A percentile compares a stretch with the other conserved stretches of the same genome.
phyloP scores from a whole-genome alignment of 2,797 vertebrate species.

The Craterocephalus amniculus region DNA sequence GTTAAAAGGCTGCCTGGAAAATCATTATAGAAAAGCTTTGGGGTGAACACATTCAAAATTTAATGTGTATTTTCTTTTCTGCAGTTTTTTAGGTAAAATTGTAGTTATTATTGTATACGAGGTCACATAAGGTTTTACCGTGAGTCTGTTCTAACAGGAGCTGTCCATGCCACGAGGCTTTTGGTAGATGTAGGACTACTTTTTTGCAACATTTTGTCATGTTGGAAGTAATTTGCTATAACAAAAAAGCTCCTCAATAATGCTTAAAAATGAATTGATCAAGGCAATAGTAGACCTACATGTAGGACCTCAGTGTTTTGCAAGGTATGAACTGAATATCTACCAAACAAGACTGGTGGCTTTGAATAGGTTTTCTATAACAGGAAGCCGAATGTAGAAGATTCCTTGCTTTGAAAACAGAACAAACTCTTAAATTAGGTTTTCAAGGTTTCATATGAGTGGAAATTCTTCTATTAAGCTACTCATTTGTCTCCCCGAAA shows the following conservation, averaged over 20 bases:
- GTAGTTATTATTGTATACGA: neutral
- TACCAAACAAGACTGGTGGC: neutral
- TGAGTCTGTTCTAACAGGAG: neutral
- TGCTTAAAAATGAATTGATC: neutral
- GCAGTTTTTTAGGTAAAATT: neutral
- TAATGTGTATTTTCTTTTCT: neutral
- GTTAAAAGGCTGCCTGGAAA: neutral
- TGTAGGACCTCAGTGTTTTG: neutral
- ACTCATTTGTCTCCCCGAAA: neutral
- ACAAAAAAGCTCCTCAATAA: neutral
- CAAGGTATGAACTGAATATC: neutral
- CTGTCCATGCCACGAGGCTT: neutral
- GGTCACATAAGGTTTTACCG: neutral
- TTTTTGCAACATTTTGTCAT: neutral
- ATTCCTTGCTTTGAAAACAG: no score
- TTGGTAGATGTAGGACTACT: neutral
- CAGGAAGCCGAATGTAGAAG: neutral
- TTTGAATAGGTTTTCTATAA: neutral
- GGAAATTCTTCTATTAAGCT: neutral
- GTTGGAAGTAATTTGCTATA: neutral
- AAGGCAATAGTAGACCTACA: neutral
- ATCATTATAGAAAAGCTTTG: neutral
- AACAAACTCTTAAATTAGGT: neutral
- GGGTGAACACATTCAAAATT: neutral
- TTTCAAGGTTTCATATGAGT: neutral